These are phyloP conservation scores for Mesaphorura yosii DNA, from an alignment of 1,140 invertebrate genomes.

Conservation along the genomic window DNA sequence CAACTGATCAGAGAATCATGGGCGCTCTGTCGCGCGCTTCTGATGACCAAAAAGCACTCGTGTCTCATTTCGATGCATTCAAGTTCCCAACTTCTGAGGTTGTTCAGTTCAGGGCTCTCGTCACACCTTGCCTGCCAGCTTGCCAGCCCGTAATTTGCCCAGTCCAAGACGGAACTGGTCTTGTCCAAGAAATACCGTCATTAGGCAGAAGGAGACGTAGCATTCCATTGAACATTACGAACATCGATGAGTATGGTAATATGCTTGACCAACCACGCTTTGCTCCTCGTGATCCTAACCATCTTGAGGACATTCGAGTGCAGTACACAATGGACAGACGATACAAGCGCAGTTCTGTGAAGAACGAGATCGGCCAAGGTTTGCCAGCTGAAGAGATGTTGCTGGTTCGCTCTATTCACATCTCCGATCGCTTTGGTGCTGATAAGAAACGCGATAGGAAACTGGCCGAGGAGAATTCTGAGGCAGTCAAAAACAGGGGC, in stretches of 20 bases:
- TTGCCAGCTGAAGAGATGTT: constrained; percentile 62
- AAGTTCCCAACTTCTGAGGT: constrained; percentile 90
- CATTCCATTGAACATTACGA: constrained; percentile 26
- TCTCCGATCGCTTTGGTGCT: constrained; percentile 82
- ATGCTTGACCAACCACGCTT: constrained; percentile 3
- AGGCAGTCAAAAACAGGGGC: constrained; percentile 1
- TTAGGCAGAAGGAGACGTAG: constrained; percentile 60
- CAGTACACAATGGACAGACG: constrained; percentile 9
- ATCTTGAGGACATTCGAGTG: constrained; percentile 18
- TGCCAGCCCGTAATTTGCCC: constrained; percentile 83
- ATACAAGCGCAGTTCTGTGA: constrained; percentile 20
- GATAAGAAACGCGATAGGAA: constrained; percentile 38
- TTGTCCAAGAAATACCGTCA: constrained; percentile 64
- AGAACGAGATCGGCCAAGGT: constrained; percentile 13
- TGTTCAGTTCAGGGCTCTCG: constrained; percentile 83
- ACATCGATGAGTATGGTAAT: constrained; percentile 1
- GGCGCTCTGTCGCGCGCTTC: constrained; percentile 71
- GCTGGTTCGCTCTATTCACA: constrained; percentile 78
- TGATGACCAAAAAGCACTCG: constrained; percentile 52
- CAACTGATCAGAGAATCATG: constrained; percentile 86
- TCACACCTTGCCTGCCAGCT: constrained; percentile 81
- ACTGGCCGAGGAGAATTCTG: constrained; percentile 18
- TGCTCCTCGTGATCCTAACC: constrained; percentile 14
- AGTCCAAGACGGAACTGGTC: constrained; percentile 61
- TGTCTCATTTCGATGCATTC: constrained; percentile 91